Evolutionary conservation across 2,797 vertebrate genomes (phyloP), one percentile per base, ranked within the genome.

Genomic region (Anas flavirostris): DNA sequence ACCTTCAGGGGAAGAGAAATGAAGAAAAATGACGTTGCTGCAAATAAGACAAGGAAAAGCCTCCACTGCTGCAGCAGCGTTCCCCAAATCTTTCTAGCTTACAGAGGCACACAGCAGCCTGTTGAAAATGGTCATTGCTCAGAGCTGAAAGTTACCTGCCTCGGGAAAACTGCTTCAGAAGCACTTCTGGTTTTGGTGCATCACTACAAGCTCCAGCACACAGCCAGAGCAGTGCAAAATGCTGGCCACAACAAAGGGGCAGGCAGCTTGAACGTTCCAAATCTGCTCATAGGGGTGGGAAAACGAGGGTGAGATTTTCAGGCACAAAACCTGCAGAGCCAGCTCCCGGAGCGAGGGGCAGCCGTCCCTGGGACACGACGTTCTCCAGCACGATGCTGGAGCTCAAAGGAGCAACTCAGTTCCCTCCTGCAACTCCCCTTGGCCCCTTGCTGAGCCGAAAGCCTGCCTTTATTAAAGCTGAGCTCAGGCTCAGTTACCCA

Each of bases 291-390:
- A 8, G 4, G 28, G 14, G 31, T 74, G 14, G 33, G 17, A 82
- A 74, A 80, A 25, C 7, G 29, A 66, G 9, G 39, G 8, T 39
- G 35, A 75, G 6, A 68, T 88, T 78, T 80, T 70, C 77, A 58
- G 9, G 10, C 22, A 16, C 23, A 5, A 88, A 90, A 75, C 25
- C 6, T 3, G 26, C 25, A 69, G 12, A 75, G 46, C 23, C 29
- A 33, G 26, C 29, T 81, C 59, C 4, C 58, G 52, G 39, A 16
- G 16, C 12, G 22, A 74, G 53, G 19, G 33, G 16, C 37, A 62
- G 41, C 29, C 52, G 5, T 58, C 14, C 28, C 33, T 16, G 10
- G 28, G 56, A 72, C 37, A 75, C 14, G 22, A 1, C 0, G 0
- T 43, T 56, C 73, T 86, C 50, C 41, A 48, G 72, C 21, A 17